A percentile compares a stretch with the other conserved stretches of the same genome.
These are phyloP conservation scores for Lepus oiostolus DNA, from an alignment of 2,797 vertebrate species.

Conservation along the genomic window DNA sequence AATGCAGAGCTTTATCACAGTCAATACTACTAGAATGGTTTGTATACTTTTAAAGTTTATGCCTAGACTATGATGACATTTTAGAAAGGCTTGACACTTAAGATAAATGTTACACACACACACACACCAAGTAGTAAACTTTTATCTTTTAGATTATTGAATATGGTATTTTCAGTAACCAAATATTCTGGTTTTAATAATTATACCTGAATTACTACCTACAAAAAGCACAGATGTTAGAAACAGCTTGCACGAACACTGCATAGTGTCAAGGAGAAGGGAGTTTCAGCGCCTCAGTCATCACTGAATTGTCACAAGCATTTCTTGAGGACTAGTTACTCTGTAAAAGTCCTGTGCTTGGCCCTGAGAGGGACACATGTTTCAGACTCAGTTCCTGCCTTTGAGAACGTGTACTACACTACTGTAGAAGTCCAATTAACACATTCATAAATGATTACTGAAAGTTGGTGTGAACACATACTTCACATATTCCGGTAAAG, in stretches of 20 bases:
- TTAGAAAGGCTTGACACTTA: conserved; percentile 37
- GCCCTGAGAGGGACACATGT: background rate
- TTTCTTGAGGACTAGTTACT: background rate
- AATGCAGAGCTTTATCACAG: background rate
- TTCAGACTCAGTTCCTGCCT: background rate
- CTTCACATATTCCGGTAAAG: background rate
- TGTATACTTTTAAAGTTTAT: background rate
- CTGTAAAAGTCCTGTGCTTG: background rate
- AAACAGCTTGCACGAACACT: conserved; percentile 41
- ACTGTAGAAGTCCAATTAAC: background rate
- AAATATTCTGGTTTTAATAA: conserved; percentile 48
- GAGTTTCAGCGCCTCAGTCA: background rate
- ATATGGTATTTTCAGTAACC: conserved; percentile 6
- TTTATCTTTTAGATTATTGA: conserved; percentile 32
- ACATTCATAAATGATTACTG: conserved; percentile 7
- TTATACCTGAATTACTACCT: background rate
- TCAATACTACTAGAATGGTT: background rate
- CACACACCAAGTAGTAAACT: background rate
- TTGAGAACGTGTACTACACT: background rate
- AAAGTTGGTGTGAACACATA: background rate
- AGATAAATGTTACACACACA: background rate
- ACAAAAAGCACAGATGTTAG: background rate
- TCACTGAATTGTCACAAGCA: background rate
- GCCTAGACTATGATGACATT: background rate
- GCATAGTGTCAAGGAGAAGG: background rate